phyloP scores from a whole-genome alignment of 2,113 vertebrate species.

The Semnornis frantzii region DNA sequence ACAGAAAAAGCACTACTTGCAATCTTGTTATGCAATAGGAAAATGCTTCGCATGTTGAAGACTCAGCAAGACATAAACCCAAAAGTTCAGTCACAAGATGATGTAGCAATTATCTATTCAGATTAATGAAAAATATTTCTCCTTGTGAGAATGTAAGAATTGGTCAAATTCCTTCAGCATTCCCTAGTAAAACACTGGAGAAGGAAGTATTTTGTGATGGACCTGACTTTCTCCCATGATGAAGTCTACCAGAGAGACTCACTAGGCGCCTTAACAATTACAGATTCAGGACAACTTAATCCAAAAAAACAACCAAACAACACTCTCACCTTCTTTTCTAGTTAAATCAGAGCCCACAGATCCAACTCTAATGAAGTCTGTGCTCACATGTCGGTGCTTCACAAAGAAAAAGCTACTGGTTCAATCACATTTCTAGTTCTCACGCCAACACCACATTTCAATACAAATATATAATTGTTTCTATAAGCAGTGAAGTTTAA shows the following conservation, averaged over 20 bases:
- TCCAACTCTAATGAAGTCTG: neutral
- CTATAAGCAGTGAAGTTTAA: neutral
- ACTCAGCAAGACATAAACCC: neutral
- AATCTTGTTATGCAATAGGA: neutral
- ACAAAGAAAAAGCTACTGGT: neutral
- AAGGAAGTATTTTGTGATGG: neutral
- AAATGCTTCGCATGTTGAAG: neutral
- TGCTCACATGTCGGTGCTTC: neutral
- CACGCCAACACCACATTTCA: neutral
- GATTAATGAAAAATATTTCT: neutral
- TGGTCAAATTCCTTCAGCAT: neutral
- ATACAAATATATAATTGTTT: neutral
- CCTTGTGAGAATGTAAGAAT: neutral
- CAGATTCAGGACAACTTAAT: neutral
- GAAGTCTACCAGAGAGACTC: neutral
- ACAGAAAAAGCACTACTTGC: neutral
- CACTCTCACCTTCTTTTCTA: neutral
- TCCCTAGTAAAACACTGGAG: neutral
- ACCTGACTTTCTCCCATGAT: neutral
- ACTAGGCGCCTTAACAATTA: neutral
- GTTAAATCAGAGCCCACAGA: neutral
- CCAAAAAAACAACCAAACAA: neutral
- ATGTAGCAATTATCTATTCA: neutral
- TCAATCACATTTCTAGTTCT: neutral
- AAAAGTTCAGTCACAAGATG: neutral